Evolutionary conservation across 2,113 vertebrate species (phyloP), one percentile per base, ranked within the genome.

Genomic region (Xyliphius kryptos): DNA sequence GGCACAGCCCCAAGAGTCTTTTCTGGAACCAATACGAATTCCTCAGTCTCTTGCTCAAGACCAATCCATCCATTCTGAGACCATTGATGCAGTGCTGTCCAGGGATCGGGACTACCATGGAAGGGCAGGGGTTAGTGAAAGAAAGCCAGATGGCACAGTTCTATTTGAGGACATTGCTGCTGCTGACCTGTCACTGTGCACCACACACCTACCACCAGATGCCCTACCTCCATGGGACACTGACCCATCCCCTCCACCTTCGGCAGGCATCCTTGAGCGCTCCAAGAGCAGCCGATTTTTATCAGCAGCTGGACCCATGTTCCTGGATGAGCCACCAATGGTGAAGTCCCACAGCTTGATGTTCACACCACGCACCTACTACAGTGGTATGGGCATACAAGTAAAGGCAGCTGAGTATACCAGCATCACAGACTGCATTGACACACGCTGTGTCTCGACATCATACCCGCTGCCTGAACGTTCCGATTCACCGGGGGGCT

Each of bases 371-470:
- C 81, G 91, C 70, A 88, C 86, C 66, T 95, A 91, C 69, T 97
- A 94, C 2, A 79, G 91, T 64, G 93, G 88, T 56, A 81, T 95
- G 36, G 92, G 92, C 0, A 68, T 97, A 64, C 92, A 96, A 3
- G 84, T 98, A 49, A 98, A 98, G 77, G 94, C 95, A 16, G 91
- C 95, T 11, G 96, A 99, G 76, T 99, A 99, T 79, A 98, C 96
- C 74, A 99, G 95, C 79, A 99, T 99, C 79, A 98, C 95, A 0
- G 96, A 99, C 85, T 99, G 94, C 74, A 99, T 98, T 16, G 95
- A 99, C 67, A 99, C 92, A 0, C 88, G 96, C 61, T 99, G 92
- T 22, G 92, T 97, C 75, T 91, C 85, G 0, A 49, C 86, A n/a
- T 86, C 92, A 46, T 95, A 93, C 78, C 86, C 85, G 1, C 87